These are phyloP conservation scores for Dendronephthya gigantea DNA, from an alignment of 64 coral and sea anemone species.

Conservation along the genomic window DNA sequence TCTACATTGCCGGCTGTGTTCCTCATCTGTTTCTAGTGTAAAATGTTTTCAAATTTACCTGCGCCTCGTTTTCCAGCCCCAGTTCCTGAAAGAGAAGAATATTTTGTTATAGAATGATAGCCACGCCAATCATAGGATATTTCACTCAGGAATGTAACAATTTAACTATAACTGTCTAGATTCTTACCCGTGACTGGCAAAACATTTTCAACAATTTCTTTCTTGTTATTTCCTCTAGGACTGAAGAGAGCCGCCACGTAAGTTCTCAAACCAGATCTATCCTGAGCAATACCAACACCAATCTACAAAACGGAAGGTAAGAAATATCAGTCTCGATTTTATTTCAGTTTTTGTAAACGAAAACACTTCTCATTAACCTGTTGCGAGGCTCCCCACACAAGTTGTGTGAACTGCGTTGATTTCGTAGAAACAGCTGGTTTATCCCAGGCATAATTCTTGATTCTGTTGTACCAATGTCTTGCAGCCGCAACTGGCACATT, in stretches of 20 bases:
- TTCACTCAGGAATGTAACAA: no score
- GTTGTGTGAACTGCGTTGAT: slow-evolving; percentile 9
- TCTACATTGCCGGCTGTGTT: no score
- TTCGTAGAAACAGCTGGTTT: not conserved
- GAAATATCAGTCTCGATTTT: not conserved
- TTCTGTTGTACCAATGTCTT: slow-evolving; percentile 5
- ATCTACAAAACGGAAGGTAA: not conserved
- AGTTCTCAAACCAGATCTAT: not conserved
- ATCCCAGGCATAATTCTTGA: slow-evolving; percentile 16
- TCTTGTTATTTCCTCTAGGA: not conserved
- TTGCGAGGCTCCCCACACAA: not conserved
- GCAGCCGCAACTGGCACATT: not conserved
- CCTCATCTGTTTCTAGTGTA: no score
- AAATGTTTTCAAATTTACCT: no score
- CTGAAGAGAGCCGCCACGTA: not conserved
- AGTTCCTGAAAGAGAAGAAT: not conserved
- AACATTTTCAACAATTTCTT: slow-evolving; percentile 1
- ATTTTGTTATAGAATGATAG: no score
- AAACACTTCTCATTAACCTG: not conserved
- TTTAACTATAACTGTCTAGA: no score
- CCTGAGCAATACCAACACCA: not conserved
- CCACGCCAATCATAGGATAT: no score
- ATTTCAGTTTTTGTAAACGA: not conserved
- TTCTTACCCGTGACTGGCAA: not conserved
- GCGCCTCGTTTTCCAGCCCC: not conserved